A percentile compares a stretch with the other conserved stretches of the same genome.
Conservation (phyloP, 2,797 vertebrate species). For the Malurus splendens region DNA sequence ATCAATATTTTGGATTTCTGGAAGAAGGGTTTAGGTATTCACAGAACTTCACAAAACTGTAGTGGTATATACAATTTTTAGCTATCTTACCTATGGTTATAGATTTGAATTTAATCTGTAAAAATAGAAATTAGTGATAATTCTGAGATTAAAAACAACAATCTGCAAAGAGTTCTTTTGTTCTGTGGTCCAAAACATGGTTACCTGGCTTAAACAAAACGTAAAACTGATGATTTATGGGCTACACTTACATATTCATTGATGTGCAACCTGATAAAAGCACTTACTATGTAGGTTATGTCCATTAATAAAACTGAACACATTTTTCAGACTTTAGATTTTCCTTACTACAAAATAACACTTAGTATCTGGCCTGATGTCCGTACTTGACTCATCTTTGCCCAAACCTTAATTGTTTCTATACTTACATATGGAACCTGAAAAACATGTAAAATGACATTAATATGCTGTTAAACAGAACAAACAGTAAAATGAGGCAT, state of each 20-base stretch:
- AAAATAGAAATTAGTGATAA: not conserved
- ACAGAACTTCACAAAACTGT: not conserved
- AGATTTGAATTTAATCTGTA: not conserved
- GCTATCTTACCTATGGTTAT: not conserved
- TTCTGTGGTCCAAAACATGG: not conserved
- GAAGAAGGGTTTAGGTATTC: not conserved
- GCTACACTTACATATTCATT: not conserved
- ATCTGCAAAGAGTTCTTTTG: not conserved
- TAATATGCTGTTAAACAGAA: not conserved
- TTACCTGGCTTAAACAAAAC: not conserved
- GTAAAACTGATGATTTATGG: not conserved
- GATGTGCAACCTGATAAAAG: not conserved
- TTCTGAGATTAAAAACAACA: not conserved
- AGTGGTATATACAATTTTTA: not conserved
- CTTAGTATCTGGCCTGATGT: not conserved
- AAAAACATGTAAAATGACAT: not conserved
- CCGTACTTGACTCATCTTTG: not conserved
- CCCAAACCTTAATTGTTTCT: not conserved
- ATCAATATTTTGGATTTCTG: not conserved
- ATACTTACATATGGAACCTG: not conserved
- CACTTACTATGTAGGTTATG: not conserved
- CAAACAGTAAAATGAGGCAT: not conserved
- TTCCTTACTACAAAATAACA: not conserved
- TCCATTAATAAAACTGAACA: not conserved
- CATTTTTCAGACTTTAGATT: not conserved